Evolutionary conservation across 2,797 vertebrate species (phyloP).

Genomic region (Anguilla marmorata): DNA sequence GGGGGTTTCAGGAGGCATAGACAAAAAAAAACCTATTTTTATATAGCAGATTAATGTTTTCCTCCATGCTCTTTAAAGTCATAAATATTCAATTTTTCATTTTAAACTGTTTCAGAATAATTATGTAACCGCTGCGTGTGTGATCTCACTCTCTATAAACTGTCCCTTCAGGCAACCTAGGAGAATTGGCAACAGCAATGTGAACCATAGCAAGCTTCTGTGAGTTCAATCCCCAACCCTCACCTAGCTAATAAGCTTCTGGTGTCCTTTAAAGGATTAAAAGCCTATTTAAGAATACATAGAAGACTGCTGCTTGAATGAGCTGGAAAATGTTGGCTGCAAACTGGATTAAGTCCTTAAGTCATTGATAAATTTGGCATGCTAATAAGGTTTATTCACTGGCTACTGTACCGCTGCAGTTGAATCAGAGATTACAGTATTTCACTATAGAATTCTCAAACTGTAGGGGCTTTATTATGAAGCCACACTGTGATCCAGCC

Average conservation of each 20-base stretch:
- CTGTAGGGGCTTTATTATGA: neutral
- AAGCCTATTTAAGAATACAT: slow-evolving; percentile 29
- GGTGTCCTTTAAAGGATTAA: slow-evolving; percentile 39
- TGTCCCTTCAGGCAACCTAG: neutral
- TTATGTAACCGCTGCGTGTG: neutral
- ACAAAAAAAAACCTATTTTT: neutral
- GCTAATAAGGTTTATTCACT: neutral
- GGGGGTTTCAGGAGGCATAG: neutral
- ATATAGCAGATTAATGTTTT: neutral
- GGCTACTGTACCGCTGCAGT: neutral
- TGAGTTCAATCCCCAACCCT: slow-evolving; percentile 28
- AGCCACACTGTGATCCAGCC: neutral
- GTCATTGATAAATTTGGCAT: slow-evolving; percentile 19
- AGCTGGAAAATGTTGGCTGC: slow-evolving; percentile 5
- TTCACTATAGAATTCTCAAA: neutral
- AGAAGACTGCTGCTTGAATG: neutral
- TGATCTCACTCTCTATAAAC: neutral
- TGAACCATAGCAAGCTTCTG: neutral
- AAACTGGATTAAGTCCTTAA: slow-evolving; percentile 28
- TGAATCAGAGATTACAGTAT: neutral
- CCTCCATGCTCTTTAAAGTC: neutral
- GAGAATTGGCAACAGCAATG: neutral
- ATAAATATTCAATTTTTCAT: neutral
- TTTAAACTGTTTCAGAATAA: neutral
- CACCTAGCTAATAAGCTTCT: slow-evolving; percentile 27